These are phyloP conservation scores for Drosophila mayri DNA, from an alignment of 1,140 invertebrate species.

Conservation along the genomic window DNA sequence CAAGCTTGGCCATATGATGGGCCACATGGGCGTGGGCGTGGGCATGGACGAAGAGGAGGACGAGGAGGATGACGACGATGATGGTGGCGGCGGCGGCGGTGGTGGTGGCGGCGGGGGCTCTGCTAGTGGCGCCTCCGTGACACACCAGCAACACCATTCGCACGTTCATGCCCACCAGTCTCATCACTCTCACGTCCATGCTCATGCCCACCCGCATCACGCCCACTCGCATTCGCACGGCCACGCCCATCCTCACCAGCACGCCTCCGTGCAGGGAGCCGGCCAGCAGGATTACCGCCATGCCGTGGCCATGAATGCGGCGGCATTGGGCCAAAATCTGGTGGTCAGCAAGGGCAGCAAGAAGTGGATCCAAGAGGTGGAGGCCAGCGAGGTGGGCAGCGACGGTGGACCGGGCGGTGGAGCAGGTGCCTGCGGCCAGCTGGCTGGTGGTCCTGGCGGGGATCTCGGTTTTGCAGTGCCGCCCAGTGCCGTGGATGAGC, in stretches of 20 bases:
- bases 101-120: conserved; percentile 62
- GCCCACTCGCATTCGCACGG: conserved; percentile 35
- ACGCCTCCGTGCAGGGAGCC: conserved; percentile 36
- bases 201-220: conserved; percentile 37
- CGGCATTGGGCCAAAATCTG: conserved; percentile 75
- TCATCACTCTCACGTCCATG: conserved; percentile 53
- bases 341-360: conserved; percentile 84
- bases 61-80: conserved; percentile 77
- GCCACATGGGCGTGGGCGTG: conserved; percentile 65
- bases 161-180: conserved; percentile 61
- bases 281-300: conserved; percentile 71
- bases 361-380: conserved; percentile 78
- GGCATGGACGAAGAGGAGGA: conserved; percentile 55
- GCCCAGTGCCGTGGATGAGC: conserved; percentile 72
- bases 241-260: conserved; percentile 53
- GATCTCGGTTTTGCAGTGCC: conserved; percentile 79
- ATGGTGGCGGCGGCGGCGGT: conserved; percentile 58
- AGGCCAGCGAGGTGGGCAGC: conserved; percentile 55
- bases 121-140: conserved; percentile 9
- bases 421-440: conserved; percentile 25
- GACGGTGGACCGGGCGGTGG: conserved; percentile 25
- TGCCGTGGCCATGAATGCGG: conserved; percentile 66
- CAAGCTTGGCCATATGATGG: conserved; percentile 78
- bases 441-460: conserved; percentile 31
- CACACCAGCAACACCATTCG: conserved; percentile 59